phyloP scores from a whole-genome alignment of 2,797 vertebrate genomes.

The Florisuga fusca region DNA sequence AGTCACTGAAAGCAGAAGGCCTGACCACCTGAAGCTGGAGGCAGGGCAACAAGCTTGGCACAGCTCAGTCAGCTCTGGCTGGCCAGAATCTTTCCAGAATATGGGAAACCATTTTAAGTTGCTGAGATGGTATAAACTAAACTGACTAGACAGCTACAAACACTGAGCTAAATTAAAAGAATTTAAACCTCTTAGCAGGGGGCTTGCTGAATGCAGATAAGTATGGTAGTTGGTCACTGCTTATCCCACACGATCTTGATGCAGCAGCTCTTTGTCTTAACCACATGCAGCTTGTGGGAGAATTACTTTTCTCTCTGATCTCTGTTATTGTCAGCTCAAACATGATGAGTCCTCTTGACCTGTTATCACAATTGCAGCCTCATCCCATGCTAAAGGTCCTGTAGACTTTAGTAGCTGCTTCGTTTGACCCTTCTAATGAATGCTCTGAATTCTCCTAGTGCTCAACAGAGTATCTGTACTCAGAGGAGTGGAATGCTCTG shows the following conservation, averaged over 20 bases:
- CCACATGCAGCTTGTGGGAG: background rate
- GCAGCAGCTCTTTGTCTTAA: constrained; percentile 29
- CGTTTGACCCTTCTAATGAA: background rate
- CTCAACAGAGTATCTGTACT: background rate
- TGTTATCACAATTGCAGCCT: background rate
- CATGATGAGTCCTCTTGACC: background rate
- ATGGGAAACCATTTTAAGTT: background rate
- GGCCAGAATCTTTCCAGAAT: background rate
- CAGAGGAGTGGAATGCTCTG: background rate
- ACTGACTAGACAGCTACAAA: background rate
- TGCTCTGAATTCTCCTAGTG: background rate
- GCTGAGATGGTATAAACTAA: background rate
- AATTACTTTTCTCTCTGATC: constrained; percentile 7
- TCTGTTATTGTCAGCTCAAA: background rate
- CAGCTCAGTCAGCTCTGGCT: background rate
- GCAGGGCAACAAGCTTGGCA: background rate
- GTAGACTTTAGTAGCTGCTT: background rate
- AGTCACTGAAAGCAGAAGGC: background rate
- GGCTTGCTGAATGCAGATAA: background rate
- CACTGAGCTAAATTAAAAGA: background rate
- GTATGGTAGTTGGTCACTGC: background rate
- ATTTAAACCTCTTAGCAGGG: background rate
- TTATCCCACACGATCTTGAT: background rate
- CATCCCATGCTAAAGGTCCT: background rate
- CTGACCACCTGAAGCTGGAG: background rate